Evolutionary conservation across 2,888 invertebrate species (phyloP), one percentile per base, ranked within the genome.

Genomic region (Drosophila borborema): DNA sequence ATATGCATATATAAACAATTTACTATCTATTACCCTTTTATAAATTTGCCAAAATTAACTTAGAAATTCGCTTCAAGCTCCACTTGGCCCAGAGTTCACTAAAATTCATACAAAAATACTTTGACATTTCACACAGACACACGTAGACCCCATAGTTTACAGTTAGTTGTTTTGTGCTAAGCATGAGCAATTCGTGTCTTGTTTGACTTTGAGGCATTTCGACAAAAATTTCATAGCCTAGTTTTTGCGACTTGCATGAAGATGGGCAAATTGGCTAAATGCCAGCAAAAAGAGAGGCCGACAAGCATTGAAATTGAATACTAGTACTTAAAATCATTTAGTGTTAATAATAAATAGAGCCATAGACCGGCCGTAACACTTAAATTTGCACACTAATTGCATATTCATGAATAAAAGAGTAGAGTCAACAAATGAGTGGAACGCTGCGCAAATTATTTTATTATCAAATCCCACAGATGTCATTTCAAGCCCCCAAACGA

Each of bases 401-500:
- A 74, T 80, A 80, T 85, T 89, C 87, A 87, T 87, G 90, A 89
- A 90, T 90, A 90, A 87, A 83, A 72, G 65, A 89, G 34, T 1
- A 64, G 61, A 48, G 80, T 28, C 43, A 23, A 16, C 31, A 64
- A 49, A 43, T 28, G 53, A 61, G 64, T 55, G 63, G 48, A 71
- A 68, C 70, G 60, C 71, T 53, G 54, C 59, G 46, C 72, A 82
- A 81, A 83, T 83, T 81, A 78, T 78, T 81, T 89, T 88, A 89
- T 88, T 89, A 85, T 88, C 76, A 89, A 86, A 81, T 89, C 90
- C 88, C 86, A 67, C 77, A 85, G 90, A 85, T 88, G 88, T 87
- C 82, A 86, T 86, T 89, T 74, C 20, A 31, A 60, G 70, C 31
- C 84, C 84, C 81, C 43, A 49, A 76, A 72, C 76, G 70, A 45